Percentiles rank a stretch among this genome's conserved stretches.
These are phyloP conservation scores for Chrysocyon brachyurus DNA, from an alignment of 2,797 vertebrate genomes.

Conservation along the genomic window DNA sequence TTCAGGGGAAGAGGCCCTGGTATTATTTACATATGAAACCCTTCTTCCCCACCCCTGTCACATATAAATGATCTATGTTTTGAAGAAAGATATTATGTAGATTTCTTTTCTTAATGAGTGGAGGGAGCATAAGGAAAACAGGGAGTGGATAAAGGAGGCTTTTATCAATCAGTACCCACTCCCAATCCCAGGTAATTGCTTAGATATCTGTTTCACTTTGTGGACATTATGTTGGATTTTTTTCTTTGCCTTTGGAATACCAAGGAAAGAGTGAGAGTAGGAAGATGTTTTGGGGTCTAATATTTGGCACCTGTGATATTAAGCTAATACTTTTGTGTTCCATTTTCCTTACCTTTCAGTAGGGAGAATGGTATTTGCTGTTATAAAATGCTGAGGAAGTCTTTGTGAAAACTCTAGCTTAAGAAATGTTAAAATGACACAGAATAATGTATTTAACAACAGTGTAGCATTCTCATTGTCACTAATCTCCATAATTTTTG, in stretches of 20 bases:
- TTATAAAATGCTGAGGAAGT: neutral
- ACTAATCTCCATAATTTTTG: neutral
- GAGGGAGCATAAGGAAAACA: neutral
- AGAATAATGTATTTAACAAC: neutral
- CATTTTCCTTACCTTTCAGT: constrained; percentile 21
- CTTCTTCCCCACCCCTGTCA: fast-evolving
- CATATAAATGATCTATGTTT: neutral
- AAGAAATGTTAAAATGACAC: constrained; percentile 40
- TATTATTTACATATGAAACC: neutral
- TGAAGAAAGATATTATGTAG: constrained; percentile 1
- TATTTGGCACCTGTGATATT: constrained; percentile 57
- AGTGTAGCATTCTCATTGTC: neutral
- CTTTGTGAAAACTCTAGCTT: constrained; percentile 25
- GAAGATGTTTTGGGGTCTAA: neutral
- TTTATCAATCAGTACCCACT: neutral
- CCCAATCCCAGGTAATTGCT: neutral
- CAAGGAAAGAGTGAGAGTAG: neutral
- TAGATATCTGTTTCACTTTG: neutral
- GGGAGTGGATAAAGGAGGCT: neutral
- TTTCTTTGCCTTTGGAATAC: constrained; percentile 13
- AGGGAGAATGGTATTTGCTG: neutral
- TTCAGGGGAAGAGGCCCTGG: neutral
- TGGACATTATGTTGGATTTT: neutral
- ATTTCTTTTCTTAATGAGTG: neutral
- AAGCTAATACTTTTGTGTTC: constrained; percentile 44